A percentile compares a stretch with the other conserved stretches of the same genome.
phyloP scores from a whole-genome alignment of 2,797 vertebrate genomes.

The Pseudomugil gertrudae region DNA sequence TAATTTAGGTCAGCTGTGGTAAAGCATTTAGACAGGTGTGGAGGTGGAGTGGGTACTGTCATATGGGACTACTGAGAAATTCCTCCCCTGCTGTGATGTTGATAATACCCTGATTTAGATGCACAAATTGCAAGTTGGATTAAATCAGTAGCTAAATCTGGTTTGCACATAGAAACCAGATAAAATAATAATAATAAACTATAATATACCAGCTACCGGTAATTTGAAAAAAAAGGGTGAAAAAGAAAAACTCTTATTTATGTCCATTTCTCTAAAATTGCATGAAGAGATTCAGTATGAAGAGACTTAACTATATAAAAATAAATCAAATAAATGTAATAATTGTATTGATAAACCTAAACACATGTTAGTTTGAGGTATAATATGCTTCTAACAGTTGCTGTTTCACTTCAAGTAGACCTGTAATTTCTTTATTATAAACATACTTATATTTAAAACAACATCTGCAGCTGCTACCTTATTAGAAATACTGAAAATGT shows the following conservation, averaged over 20 bases:
- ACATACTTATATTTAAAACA: neutral
- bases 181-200: constrained; percentile 7
- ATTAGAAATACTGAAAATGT: neutral
- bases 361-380: neutral
- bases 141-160: constrained; percentile 6
- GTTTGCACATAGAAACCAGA: constrained; percentile 22
- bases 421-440: neutral
- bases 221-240: too few species aligned
- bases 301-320: too few species aligned
- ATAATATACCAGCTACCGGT: too few species aligned
- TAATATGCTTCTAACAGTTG: neutral
- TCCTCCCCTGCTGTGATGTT: constrained; percentile 17
- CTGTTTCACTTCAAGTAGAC: neutral
- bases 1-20: constrained; percentile 33
- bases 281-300: too few species aligned
- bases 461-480: neutral
- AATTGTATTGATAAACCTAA: too few species aligned
- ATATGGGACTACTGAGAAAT: constrained; percentile 7
- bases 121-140: constrained; percentile 19
- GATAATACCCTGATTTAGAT: constrained; percentile 19
- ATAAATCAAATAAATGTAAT: too few species aligned
- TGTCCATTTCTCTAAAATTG: constrained; percentile 30
- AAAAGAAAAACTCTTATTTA: too few species aligned
- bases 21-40: constrained; percentile 31
- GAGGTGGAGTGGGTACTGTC: constrained; percentile 14